Evolutionary conservation across 2,797 vertebrate species (phyloP).

Genomic region (Phyllotis vaccarum): DNA sequence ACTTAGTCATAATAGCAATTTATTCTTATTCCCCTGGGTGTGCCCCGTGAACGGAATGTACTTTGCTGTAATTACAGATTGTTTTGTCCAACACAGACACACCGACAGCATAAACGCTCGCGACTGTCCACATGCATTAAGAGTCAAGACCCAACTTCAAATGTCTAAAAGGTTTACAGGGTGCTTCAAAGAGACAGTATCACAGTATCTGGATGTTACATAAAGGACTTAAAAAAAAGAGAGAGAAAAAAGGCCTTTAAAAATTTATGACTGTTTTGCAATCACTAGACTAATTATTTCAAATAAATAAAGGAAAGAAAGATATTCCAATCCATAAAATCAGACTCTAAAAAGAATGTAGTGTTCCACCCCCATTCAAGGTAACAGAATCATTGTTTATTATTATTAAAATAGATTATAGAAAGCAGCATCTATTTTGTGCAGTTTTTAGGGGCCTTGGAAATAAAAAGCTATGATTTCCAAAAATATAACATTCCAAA

Average conservation of each 20-base stretch:
- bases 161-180: constrained; percentile 96
- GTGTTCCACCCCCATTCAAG: constrained; percentile 91
- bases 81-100: constrained; percentile 94
- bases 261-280: constrained; percentile 88
- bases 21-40: constrained; percentile 91
- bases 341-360: constrained; percentile 92
- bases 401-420: constrained; percentile 94
- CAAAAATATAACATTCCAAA: constrained; percentile 93
- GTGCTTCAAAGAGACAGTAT: constrained; percentile 99
- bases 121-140: constrained; percentile 99
- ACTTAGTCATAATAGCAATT: constrained; percentile 90
- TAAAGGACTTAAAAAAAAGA: constrained; percentile 88
- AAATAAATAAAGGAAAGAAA: constrained; percentile 92
- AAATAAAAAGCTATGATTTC: constrained; percentile 93
- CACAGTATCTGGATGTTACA: constrained; percentile 90
- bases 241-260: constrained; percentile 88
- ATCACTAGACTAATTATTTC: constrained; percentile 90
- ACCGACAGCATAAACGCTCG: constrained; percentile 96
- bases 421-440: constrained; percentile 94
- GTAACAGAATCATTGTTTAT: constrained; percentile 91
- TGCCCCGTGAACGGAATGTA: constrained; percentile 97
- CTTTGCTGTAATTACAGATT: constrained; percentile 92
- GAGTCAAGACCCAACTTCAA: constrained; percentile 96
- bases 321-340: constrained; percentile 90
- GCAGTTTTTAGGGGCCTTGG: constrained; percentile 92